These are phyloP conservation scores for Oreochromis tanganicae DNA, from an alignment of 2,113 vertebrate genomes.

Conservation along the genomic window DNA sequence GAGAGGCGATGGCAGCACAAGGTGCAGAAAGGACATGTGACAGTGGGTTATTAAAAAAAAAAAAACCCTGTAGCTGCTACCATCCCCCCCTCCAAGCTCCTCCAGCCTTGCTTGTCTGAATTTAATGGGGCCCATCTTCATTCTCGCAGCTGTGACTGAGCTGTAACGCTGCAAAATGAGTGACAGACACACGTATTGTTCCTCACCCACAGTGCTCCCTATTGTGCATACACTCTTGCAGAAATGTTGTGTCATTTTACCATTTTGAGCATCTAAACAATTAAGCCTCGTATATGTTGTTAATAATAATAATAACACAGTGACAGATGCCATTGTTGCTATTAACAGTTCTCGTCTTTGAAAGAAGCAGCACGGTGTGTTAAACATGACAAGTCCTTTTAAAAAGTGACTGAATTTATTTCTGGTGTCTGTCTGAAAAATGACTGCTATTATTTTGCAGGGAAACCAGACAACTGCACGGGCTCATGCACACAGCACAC, in stretches of 20 bases:
- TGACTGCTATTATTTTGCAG: neutral
- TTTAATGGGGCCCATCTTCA: slow-evolving; percentile 44
- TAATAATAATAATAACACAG: neutral
- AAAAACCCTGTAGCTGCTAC: neutral
- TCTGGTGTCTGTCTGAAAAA: neutral
- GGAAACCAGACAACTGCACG: neutral
- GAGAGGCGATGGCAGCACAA: neutral
- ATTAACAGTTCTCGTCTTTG: neutral
- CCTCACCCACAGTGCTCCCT: neutral
- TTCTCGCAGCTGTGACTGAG: slow-evolving; percentile 37
- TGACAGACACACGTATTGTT: slow-evolving; percentile 26
- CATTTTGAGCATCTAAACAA: neutral
- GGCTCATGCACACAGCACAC: neutral
- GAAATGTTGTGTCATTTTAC: slow-evolving; percentile 8
- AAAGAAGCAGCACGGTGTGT: neutral
- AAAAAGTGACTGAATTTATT: neutral
- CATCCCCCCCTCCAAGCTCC: slow-evolving; percentile 10
- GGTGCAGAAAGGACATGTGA: slow-evolving; percentile 42
- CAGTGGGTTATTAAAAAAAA: slow-evolving; percentile 8
- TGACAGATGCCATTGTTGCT: neutral
- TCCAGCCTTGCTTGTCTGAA: slow-evolving; percentile 7
- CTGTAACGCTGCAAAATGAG: slow-evolving; percentile 5
- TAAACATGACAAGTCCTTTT: slow-evolving; percentile 7
- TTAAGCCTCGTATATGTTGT: neutral
- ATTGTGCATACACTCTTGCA: neutral